Base-by-base conservation (phyloP, 2,888 invertebrate species). In the Apoda limacodes region DNA sequence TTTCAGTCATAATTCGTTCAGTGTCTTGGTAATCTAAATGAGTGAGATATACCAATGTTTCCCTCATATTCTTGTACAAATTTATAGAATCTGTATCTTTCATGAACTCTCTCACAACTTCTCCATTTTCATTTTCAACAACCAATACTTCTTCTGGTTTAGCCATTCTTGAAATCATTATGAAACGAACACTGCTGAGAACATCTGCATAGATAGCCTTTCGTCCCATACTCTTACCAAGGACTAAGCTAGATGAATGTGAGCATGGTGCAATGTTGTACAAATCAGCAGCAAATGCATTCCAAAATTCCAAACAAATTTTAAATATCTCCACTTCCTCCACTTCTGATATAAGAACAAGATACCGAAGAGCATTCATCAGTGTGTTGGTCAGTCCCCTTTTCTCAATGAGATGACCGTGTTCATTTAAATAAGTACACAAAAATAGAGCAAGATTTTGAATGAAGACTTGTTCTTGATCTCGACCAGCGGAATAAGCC, bases 241-340 rank as follows among this genome's bases (percentile, higher is more conserved):
- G 48, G 28, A 61, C 57, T 25, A 80, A 57, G 12, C 70, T 67
- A 10, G 72, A 64, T 5, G 78, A 62, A 39, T 82, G 70, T 14
- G 83, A 78, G 63, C 88, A 90, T 13, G 93, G 91, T 52, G 87
- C 88, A 57, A 94, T 92, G 59, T 92, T 88, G 64, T 98, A 99
- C 48, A 99, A 82, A 64, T 97, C 95, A 37, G 93, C 87, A 14
- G 95, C 89, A 40, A 99, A 82, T 38, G 89, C 88, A 75, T 96
- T 97, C 99, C 99, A 99, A 74, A 97, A 99, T 66, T 99, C 99
- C 42, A 99, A 81, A 59, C 98, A 99, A 45, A 99, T 98, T 83
- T 99, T 99, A 69, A 99, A 99, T 40, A 99, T 97, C 82, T 99
- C 99, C 1, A 97, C 95, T 65, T 99, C 99, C 48, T 99, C 98